Conservation (phyloP, 1,140 invertebrate species). For the Ostrea denselamellosa region DNA sequence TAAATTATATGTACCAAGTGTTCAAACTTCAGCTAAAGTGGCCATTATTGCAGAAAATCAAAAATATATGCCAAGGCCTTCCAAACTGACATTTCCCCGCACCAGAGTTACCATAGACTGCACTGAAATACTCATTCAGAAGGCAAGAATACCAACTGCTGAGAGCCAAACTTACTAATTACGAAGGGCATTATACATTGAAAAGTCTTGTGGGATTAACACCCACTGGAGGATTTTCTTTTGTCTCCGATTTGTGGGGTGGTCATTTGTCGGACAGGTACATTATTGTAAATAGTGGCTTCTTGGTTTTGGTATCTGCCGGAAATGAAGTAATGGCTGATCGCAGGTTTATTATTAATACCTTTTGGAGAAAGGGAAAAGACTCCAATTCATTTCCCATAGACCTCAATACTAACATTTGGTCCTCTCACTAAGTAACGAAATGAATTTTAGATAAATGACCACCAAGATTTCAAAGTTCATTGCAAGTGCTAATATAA, state of each 20-base stretch:
- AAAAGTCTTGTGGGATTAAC: slow-evolving; percentile 30
- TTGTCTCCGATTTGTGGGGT: neutral
- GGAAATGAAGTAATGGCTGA: slow-evolving; percentile 48
- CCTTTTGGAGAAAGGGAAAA: neutral
- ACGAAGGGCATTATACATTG: neutral
- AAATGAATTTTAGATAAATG: too few relatives aligned
- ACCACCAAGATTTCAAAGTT: too few relatives aligned
- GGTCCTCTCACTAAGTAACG: too few relatives aligned
- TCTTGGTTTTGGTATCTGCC: slow-evolving; percentile 27
- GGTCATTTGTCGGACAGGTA: slow-evolving; percentile 35
- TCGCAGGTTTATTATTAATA: slow-evolving; percentile 35
- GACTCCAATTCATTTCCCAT: too few relatives aligned
- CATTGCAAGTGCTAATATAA: too few relatives aligned
- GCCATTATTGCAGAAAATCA: slow-evolving; percentile 9
- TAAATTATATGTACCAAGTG: neutral
- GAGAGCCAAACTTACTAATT: slow-evolving; percentile 53
- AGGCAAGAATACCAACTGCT: slow-evolving; percentile 32
- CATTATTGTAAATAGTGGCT: slow-evolving; percentile 42
- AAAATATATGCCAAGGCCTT: slow-evolving; percentile 47
- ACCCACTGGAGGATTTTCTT: neutral
- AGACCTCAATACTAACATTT: too few relatives aligned
- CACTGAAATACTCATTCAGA: slow-evolving; percentile 54
- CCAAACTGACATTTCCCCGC: slow-evolving; percentile 48
- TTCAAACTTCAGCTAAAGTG: slow-evolving; percentile 2
- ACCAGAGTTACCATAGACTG: slow-evolving; percentile 53